Percentiles rank a stretch among this genome's conserved stretches.
phyloP scores from a whole-genome alignment of 1,140 invertebrate genomes.

The Neuroterus valhalla region DNA sequence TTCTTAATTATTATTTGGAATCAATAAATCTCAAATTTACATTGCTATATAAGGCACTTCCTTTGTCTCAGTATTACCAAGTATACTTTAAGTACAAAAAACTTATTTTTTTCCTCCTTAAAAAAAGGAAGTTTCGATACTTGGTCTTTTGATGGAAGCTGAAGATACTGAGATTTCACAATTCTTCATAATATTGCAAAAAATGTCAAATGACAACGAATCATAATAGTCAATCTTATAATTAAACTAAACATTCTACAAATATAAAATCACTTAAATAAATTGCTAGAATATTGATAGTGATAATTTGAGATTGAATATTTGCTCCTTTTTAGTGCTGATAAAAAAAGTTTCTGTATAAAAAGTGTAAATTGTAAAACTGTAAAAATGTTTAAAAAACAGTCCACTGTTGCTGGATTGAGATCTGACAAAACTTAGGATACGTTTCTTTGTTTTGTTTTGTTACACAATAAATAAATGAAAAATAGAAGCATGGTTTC shows the following conservation, averaged over 20 bases:
- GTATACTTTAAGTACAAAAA: conserved; percentile 20
- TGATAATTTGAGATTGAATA: not conserved
- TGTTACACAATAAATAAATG: not conserved
- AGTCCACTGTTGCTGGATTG: conserved; percentile 10
- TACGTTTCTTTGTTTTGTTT: conserved; percentile 6
- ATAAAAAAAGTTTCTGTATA: conserved; percentile 7
- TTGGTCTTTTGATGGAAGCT: no score
- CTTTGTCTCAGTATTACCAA: conserved; percentile 16
- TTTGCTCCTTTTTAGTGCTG: conserved; percentile 19
- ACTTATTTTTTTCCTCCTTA: not conserved
- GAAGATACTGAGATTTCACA: no score
- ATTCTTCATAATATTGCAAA: not conserved
- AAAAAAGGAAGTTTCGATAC: no score
- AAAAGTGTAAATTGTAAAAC: not conserved
- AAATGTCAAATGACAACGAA: not conserved
- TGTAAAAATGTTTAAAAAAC: not conserved
- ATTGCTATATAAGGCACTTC: conserved; percentile 11
- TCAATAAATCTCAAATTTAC: no score
- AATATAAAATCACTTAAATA: not conserved
- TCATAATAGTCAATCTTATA: not conserved
- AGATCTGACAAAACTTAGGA: conserved; percentile 6
- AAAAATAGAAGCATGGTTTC: not conserved
- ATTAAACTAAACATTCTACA: not conserved
- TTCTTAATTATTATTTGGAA: not conserved
- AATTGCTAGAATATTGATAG: not conserved